Percentiles rank a stretch among this genome's conserved stretches.
Evolutionary conservation across 2,113 vertebrate species (phyloP).

Genomic region (Limnothrissa miodon): DNA sequence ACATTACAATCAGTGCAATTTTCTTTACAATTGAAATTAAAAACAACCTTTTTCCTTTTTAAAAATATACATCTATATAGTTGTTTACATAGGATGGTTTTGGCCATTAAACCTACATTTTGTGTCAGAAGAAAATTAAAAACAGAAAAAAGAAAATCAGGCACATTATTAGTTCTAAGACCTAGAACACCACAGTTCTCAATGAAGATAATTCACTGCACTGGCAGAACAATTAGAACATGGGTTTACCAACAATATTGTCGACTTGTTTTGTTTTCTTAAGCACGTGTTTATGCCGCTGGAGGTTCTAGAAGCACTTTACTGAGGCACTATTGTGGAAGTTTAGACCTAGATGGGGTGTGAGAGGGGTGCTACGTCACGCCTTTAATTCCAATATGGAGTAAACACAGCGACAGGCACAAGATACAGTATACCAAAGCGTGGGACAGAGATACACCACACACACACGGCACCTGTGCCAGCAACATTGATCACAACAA

Average conservation of each 20-base stretch:
- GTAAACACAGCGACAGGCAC: constrained; percentile 51
- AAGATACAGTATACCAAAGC: constrained; percentile 18
- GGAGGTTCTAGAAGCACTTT: constrained; percentile 46
- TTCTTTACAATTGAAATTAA: constrained; percentile 58
- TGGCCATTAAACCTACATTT: constrained; percentile 42
- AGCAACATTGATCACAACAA: constrained; percentile 32
- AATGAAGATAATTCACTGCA: constrained; percentile 39
- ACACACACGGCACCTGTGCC: not conserved
- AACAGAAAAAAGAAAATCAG: constrained; percentile 32
- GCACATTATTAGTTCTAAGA: constrained; percentile 53
- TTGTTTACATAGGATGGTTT: constrained; percentile 26
- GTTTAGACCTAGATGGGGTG: constrained; percentile 13
- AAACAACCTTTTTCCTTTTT: constrained; percentile 51
- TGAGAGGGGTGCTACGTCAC: not conserved
- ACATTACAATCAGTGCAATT: constrained; percentile 71
- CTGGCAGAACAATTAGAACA: constrained; percentile 36
- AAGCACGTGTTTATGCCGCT: constrained; percentile 22
- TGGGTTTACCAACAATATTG: constrained; percentile 5
- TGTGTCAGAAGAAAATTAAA: constrained; percentile 44
- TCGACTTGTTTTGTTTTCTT: not conserved
- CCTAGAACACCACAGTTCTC: constrained; percentile 39
- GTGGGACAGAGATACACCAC: not conserved
- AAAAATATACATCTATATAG: constrained; percentile 69
- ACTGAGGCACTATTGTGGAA: constrained; percentile 53
- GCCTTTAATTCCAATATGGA: constrained; percentile 20